Evolutionary conservation across 2,888 invertebrate species (phyloP), one percentile per base, ranked within the genome.

Genomic region (Serrognathus titanus): DNA sequence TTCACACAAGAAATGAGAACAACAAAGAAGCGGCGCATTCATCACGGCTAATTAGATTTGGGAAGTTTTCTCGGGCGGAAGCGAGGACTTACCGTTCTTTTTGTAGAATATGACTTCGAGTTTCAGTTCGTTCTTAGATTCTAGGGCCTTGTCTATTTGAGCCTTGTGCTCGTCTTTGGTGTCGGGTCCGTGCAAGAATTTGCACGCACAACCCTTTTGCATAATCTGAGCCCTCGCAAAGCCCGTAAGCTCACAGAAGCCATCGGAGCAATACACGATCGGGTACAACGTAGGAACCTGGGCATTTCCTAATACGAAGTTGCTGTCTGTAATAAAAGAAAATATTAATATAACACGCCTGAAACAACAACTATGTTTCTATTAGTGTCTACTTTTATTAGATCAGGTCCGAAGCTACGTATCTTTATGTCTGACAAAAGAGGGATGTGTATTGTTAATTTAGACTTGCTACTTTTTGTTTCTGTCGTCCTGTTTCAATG

Each of bases 171-270:
- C 93, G 12, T 93, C 92, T 58, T 86, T 84, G 20, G 96, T 97
- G 75, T 95, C 94, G 36, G 90, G 87, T 2, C 97, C 97, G 75
- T 94, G 92, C 13, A 94, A 86, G 79, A 95, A 96, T 79, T 92
- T 92, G 83, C 95, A 96, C 70, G 94, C 93, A 80, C 95, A 95
- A 64, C 92, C 92, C 77, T 94, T 94, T 81, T 95, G 94, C 95
- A 95, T 95, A 80, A 96, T 95, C 82, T 95, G 94, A 64, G 94
- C 95, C 71, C 95, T 85, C 66, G 92, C 86, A 82, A 89, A 94
- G 66, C 94, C 94, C 58, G 95, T 94, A 83, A 96, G 87, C 83
- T 95, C 95, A 79, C 94, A 94, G 82, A 95, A 95, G 59, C 95
- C 95, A 83, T 95, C 95, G 59, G 94, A 94, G 82, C 95, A 95